Base-by-base conservation (phyloP, 1,140 invertebrate species). In the Anadara kagoshimensis region DNA sequence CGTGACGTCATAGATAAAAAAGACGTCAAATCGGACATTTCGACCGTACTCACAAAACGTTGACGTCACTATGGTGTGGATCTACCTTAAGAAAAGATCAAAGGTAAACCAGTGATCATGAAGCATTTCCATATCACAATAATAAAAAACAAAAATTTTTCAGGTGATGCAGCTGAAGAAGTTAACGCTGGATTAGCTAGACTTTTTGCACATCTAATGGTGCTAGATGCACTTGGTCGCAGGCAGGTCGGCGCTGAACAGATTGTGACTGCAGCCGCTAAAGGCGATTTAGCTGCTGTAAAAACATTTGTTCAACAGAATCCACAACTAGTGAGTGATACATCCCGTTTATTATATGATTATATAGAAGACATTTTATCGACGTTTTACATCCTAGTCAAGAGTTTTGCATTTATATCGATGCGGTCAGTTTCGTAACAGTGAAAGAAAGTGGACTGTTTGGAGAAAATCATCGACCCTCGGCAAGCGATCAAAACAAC, bases 171-270 rank as follows among this genome's bases (percentile, higher is more conserved):
- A 3, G 44, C 45, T 22, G 66, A 63, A n/a, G 69, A 80, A 5
- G 29, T 73, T 14, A 59, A 57, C 8, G 69, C 64, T 18, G 61
- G 36, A 36, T 44, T 80, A n/a, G 73, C 65, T 2, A 56, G 71
- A 18, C 54, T 80, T 24, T 61, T 80, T 53, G 78, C 78, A 1
- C 69, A 80, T n/a, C 14, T 80, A 4, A 7, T 80, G 10, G 56
- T 80, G n/a, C n/a, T 76, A 0, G 64, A 53, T n/a, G 57, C 64
- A 10, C n/a, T 71, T 18, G 58, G 54, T 29, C 26, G 43, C n/a
- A 44, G 64, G 12, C 22, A 43, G 1, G 51, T 63, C 4, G 62
- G 66, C 11, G 65, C 78, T 18, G 61, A 80, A 51, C 59, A 69
- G 22, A 59, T 77, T 14, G 58, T 77, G 18, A 47, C 51, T 22